phyloP scores from a whole-genome alignment of 2,113 vertebrate genomes.

The Lagopus muta region DNA sequence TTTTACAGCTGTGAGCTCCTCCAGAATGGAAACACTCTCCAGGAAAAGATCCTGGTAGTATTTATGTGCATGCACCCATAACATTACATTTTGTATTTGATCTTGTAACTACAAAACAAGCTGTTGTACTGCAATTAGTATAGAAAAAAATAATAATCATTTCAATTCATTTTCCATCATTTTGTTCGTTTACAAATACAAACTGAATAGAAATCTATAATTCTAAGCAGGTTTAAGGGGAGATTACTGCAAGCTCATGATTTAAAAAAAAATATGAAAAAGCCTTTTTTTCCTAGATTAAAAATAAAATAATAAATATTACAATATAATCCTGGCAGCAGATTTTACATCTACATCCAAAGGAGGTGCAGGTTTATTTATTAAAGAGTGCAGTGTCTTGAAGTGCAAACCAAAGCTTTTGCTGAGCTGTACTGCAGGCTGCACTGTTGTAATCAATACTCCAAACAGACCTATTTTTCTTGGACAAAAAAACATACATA shows the following conservation, averaged over 20 bases:
- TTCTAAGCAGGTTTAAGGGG: constrained; percentile 7
- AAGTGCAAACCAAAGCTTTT: constrained; percentile 3
- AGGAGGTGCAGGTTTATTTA: neutral
- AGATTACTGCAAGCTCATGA: neutral
- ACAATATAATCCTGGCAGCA: neutral
- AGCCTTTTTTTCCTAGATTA: neutral
- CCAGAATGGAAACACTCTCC: neutral
- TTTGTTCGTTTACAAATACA: neutral
- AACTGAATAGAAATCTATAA: neutral
- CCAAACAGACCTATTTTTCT: constrained; percentile 47
- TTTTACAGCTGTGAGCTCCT: neutral
- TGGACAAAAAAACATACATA: constrained; percentile 29
- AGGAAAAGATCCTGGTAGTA: neutral
- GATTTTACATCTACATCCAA: constrained; percentile 21
- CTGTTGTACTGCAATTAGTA: neutral
- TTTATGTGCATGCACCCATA: accelerated
- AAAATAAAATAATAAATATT: constrained; percentile 12
- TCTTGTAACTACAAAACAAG: neutral
- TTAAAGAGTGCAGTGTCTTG: neutral
- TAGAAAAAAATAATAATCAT: neutral
- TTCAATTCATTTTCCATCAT: neutral
- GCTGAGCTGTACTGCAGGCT: constrained; percentile 18
- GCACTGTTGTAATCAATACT: constrained; percentile 42
- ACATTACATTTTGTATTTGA: neutral
- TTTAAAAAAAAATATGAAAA: neutral